Base-by-base conservation (phyloP, 1,140 invertebrate species). In the Pseudomyrmex sp. region DNA sequence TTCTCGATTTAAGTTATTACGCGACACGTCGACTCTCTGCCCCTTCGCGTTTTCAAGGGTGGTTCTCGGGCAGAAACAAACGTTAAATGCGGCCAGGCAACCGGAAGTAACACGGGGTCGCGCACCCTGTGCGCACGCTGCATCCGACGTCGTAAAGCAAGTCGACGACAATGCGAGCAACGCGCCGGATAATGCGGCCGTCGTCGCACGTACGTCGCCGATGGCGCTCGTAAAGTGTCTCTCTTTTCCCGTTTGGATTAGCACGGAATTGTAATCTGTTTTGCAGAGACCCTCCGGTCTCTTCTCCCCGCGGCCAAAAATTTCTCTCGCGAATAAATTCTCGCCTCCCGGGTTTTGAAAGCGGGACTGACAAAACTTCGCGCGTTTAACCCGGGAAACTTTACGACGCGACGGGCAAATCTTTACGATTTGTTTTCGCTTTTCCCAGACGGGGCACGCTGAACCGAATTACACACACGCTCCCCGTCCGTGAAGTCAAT, bases 61-160 rank as follows among this genome's bases (percentile, higher is more conserved):
- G 20, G 13, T 54, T 63, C 52, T 20, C 73, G 59, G 46, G 63
- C 52, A 84, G 82, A 87, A 87, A 85, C 85, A 85, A 89, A 87
- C 56, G 62, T 87, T 73, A 83, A 87, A 88, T 83, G 59, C 48
- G 56, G 75, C 56, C 85, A 87, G 54, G 63, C 74, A 80, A 35
- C 54, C 85, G 87, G 87, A 89, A 89, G 59, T 89, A 89, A 89
- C 77, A 44, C 44, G 48, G 59, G 20, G 59, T 10, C 56, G 77
- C 20, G 62, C 10, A 52, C 13, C 46, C 58, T 20, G 18, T 1
- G 63, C 35, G 63, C 35, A 63, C 58, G 74, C 26, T 35, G 35
- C 35, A 35, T 35, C 35, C 35, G 35, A 35, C 20, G 54, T 83
- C 86, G 44, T 89, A 89, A 89, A 89, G 69, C 35, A 88, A 69